Conservation (phyloP, 2,797 vertebrate genomes). For the Cyclura pinguis region DNA sequence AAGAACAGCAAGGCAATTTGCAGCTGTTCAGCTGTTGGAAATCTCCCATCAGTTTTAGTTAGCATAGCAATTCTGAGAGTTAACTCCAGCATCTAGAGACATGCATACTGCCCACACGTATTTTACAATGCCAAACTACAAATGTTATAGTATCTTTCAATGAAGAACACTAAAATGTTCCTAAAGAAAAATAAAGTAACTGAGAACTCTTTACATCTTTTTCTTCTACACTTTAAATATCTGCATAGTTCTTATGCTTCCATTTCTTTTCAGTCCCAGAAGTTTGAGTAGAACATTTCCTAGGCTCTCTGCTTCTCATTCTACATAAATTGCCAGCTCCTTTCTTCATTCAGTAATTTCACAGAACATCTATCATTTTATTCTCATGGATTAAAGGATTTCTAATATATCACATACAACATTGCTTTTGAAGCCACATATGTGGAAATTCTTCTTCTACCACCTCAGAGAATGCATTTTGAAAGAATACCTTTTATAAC, state of each 20-base stretch:
- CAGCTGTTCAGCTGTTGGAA: no score
- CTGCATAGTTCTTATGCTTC: background rate
- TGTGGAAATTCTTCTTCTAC: background rate
- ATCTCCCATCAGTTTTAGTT: no score
- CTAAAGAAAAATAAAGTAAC: no score
- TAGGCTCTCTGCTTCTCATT: background rate
- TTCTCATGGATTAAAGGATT: constrained; percentile 7
- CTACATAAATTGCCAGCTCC: background rate
- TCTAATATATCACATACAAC: background rate
- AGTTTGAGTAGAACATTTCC: background rate
- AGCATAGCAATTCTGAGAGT: no score
- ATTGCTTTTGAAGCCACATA: background rate
- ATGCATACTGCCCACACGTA: no score
- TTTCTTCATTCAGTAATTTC: background rate
- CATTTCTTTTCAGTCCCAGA: no score
- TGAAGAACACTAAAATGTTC: background rate
- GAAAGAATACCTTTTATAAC: background rate
- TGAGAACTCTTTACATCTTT: background rate
- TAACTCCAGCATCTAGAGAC: no score
- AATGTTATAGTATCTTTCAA: background rate
- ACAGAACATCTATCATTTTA: background rate
- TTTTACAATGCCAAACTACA: background rate
- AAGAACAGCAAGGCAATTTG: no score
- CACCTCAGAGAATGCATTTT: background rate
- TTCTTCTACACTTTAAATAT: background rate